A percentile compares a stretch with the other conserved stretches of the same genome.
Evolutionary conservation across 1,140 invertebrate genomes (phyloP).

Genomic region (Zaprionus capensis): DNA sequence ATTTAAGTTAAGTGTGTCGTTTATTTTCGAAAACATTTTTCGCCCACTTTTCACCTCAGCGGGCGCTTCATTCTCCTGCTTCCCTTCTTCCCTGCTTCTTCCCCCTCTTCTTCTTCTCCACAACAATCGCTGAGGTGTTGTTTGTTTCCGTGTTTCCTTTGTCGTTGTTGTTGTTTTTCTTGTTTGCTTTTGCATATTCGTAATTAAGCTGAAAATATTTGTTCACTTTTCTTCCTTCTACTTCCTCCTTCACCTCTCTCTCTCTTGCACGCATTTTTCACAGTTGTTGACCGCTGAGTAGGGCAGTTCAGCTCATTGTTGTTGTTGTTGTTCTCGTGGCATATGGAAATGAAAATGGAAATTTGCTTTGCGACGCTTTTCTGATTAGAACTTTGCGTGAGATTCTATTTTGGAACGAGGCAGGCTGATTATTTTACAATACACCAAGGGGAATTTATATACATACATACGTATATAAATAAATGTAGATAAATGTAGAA

Average conservation of each 20-base stretch:
- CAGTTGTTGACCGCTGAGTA: conserved; percentile 63
- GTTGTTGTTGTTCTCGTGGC: conserved; percentile 27
- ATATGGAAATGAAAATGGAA: conserved; percentile 51
- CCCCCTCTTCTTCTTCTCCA: background rate
- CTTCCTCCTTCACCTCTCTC: background rate
- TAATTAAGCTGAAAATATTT: conserved; percentile 72
- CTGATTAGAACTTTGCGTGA: conserved; percentile 41
- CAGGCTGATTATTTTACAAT: conserved; percentile 4
- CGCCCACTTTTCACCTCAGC: conserved; percentile 16
- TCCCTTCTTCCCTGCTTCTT: background rate
- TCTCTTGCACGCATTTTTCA: conserved; percentile 13
- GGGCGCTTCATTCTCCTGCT: background rate
- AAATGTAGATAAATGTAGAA: background rate
- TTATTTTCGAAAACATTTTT: conserved; percentile 45
- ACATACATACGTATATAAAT: conserved; percentile 1
- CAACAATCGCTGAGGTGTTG: conserved; percentile 13
- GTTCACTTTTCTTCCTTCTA: conserved; percentile 14
- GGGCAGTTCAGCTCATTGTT: conserved; percentile 38
- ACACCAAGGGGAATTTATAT: conserved; percentile 32
- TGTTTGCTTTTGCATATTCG: conserved; percentile 48
- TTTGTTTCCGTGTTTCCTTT: conserved; percentile 36
- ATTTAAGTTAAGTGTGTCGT: conserved; percentile 49
- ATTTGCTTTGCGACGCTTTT: conserved; percentile 32
- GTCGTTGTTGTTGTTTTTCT: conserved; percentile 24
- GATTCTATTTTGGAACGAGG: conserved; percentile 55